These are phyloP conservation scores for Spisula solida DNA, from an alignment of 2,888 invertebrate genomes.

Conservation along the genomic window DNA sequence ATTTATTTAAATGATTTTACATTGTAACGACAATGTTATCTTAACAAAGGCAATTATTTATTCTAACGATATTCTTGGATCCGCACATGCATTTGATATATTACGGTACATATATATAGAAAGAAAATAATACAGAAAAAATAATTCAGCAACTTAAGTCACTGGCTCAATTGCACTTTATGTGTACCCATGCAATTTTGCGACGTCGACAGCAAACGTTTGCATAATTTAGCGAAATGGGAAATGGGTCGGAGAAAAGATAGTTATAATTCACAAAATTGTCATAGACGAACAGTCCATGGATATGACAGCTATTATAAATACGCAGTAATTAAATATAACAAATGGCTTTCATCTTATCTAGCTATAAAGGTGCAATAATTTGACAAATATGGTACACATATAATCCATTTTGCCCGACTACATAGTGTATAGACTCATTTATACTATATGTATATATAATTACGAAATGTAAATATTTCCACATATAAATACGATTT, in stretches of 20 bases:
- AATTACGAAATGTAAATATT: background rate
- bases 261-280: background rate
- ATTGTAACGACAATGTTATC: no score
- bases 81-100: no score
- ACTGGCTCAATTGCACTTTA: background rate
- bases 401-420: background rate
- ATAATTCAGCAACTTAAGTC: no score
- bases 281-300: constrained; percentile 9
- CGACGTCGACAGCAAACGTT: background rate
- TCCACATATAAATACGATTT: background rate
- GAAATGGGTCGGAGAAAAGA: background rate
- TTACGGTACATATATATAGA: no score
- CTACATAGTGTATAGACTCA: background rate
- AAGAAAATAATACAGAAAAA: no score
- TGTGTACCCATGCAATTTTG: background rate
- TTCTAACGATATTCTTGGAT: no score
- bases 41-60: no score
- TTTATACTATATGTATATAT: background rate
- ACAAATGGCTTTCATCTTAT: constrained; percentile 25
- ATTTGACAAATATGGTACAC: background rate
- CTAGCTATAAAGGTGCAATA: background rate
- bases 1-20: no score
- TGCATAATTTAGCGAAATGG: background rate
- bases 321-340: constrained; percentile 36
- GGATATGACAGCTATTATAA: constrained; percentile 18